Percentiles rank a stretch among this genome's conserved stretches.
These are phyloP conservation scores for Himantopus leucocephalus DNA, from an alignment of 2,113 vertebrate genomes.

Conservation along the genomic window DNA sequence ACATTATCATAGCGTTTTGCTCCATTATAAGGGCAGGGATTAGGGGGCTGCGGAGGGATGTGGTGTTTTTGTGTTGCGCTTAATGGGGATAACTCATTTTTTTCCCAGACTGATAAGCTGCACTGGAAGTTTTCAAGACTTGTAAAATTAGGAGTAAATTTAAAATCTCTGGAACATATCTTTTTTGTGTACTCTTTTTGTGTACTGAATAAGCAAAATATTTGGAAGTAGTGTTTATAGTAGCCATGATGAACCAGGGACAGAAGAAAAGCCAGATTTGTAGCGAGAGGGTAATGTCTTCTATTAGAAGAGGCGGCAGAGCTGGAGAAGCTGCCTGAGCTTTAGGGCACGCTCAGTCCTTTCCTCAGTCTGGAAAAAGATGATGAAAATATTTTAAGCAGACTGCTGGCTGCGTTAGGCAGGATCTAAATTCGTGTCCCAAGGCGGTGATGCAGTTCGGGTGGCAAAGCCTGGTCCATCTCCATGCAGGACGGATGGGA, in stretches of 20 bases:
- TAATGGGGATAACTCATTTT: background rate
- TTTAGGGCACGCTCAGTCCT: background rate
- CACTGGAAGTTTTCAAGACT: background rate
- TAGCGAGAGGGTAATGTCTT: background rate
- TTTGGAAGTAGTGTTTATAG: background rate
- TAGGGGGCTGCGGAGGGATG: background rate
- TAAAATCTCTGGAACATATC: background rate
- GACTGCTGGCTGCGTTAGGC: accelerated
- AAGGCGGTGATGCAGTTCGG: accelerated
- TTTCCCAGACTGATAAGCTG: background rate
- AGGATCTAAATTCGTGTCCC: background rate
- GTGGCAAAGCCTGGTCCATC: background rate
- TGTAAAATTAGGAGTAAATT: background rate
- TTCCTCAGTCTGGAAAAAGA: background rate
- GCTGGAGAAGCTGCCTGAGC: background rate
- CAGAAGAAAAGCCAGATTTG: background rate
- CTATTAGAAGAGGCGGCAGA: background rate
- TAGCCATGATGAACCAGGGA: background rate
- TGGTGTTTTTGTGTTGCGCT: background rate
- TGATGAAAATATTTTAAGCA: background rate
- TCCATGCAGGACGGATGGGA: accelerated
- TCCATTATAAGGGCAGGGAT: background rate
- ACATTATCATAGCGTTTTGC: background rate
- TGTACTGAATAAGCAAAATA: background rate
- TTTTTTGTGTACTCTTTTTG: background rate